Evolutionary conservation across 2,797 vertebrate species (phyloP), one percentile per base, ranked within the genome.

Genomic region (Gallinago solitaria): DNA sequence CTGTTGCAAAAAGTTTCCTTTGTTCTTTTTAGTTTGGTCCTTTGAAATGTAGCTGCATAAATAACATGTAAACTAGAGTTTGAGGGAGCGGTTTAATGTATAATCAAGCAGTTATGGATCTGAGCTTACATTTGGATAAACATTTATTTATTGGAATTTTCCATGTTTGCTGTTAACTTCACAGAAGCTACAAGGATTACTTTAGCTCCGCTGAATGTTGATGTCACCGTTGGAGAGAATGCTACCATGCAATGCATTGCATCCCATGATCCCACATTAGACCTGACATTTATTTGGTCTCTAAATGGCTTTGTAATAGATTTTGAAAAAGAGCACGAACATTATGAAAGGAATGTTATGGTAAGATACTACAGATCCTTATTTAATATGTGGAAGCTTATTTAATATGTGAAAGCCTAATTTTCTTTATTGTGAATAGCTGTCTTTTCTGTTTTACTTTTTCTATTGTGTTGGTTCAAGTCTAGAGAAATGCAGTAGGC

Each of bases 271-370:
- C 87, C 97, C 13, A 97, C 97, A 21, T 97, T 99, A 92, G 99
- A 99, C 97, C 98, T 99, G 96, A 99, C 99, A 25, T 99, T 99
- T 95, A 98, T 99, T 94, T 99, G 99, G 99, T 98, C 99, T 84
- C 98, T 99, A 87, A 99, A 99, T 53, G 98, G 98, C 87, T 98
- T 98, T 30, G 97, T 98, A 92, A 98, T 99, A 57, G 99, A 99
- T 97, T 98, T 99, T 54, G 98, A 99, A 97, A 98, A 98, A 95
- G 98, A 99, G 9, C 97, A 97, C 1, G 98, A 98, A 28, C 99
- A 99, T 96, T 99, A 99, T 78, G 98, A 99, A 92, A 98, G 98
- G 83, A 98, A 97, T 92, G 98, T 96, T 68, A 98, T 98, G 98
- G 99, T 99, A 98, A 98, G 98, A 83, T 85, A 37, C 17, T 74